Conservation (phyloP, 2,797 vertebrate species). For the Schizopygopsis malacanthus region DNA sequence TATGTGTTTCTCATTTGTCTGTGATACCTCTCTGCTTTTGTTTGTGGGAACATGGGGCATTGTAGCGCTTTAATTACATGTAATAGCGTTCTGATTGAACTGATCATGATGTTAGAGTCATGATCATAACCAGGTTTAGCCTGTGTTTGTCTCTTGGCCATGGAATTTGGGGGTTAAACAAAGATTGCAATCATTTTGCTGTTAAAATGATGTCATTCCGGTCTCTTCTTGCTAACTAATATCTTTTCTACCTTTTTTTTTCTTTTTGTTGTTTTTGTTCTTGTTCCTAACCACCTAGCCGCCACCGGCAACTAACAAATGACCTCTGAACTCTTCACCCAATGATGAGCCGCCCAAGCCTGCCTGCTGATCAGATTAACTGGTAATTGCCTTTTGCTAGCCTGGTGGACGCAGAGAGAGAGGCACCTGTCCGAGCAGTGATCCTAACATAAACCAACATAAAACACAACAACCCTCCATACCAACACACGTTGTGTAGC, state of each 20-base stretch:
- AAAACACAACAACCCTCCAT: slow-evolving; percentile 76
- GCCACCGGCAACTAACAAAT: slow-evolving; percentile 99
- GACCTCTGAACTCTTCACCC: slow-evolving; percentile 99
- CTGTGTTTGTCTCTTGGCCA: slow-evolving; percentile 69
- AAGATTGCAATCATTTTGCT: slow-evolving; percentile 86
- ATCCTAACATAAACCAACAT: slow-evolving; percentile 80
- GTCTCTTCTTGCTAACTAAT: slow-evolving; percentile 99
- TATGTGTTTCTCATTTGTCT: slow-evolving; percentile 68
- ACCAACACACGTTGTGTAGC: slow-evolving; percentile 82
- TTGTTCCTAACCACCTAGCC: slow-evolving; percentile 99
- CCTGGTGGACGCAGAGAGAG: slow-evolving; percentile 98
- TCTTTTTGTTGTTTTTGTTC: slow-evolving; percentile 83
- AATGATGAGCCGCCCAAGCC: slow-evolving; percentile 99
- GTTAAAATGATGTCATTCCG: slow-evolving; percentile 87
- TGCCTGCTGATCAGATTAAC: slow-evolving; percentile 99
- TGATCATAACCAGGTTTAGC: slow-evolving; percentile 72
- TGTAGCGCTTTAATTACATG: slow-evolving; percentile 68
- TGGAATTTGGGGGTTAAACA: slow-evolving; percentile 64
- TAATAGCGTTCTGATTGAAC: slow-evolving; percentile 62
- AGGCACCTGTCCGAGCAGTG: slow-evolving; percentile 90
- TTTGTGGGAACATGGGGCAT: slow-evolving; percentile 67
- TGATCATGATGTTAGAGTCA: slow-evolving; percentile 69
- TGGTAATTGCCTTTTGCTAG: slow-evolving; percentile 99
- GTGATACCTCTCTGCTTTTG: slow-evolving; percentile 74
- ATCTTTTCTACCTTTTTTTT: slow-evolving; percentile 99